phyloP scores from a whole-genome alignment of 1,140 invertebrate species.

The Brachionus rubens region DNA sequence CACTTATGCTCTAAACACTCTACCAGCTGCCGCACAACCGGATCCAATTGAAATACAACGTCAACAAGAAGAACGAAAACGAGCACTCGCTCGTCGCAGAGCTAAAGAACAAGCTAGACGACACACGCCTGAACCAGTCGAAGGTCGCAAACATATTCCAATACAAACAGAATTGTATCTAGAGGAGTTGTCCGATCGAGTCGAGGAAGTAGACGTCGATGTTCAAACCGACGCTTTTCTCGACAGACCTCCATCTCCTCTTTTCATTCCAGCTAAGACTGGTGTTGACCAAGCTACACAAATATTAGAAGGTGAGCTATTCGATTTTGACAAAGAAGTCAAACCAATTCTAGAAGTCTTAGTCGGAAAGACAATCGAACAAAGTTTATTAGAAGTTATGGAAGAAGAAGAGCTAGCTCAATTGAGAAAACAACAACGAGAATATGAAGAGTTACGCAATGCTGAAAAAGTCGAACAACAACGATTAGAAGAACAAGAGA shows the following conservation, averaged over 20 bases:
- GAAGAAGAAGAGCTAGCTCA: slow-evolving; percentile 66
- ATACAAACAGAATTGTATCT: slow-evolving; percentile 82
- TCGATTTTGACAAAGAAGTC: slow-evolving; percentile 81
- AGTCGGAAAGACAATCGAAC: slow-evolving; percentile 80
- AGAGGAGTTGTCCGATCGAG: slow-evolving; percentile 69
- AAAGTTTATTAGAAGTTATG: slow-evolving; percentile 73
- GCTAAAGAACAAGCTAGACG: slow-evolving; percentile 58
- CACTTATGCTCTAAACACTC: slow-evolving; percentile 68
- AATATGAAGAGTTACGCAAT: slow-evolving; percentile 70
- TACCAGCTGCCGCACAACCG: slow-evolving; percentile 62
- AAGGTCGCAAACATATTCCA: slow-evolving; percentile 74
- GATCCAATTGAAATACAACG: slow-evolving; percentile 61
- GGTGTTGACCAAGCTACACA: slow-evolving; percentile 77
- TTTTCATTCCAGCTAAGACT: slow-evolving; percentile 72
- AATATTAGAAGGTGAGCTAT: slow-evolving; percentile 75
- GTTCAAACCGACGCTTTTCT: slow-evolving; percentile 81
- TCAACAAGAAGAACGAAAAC: slow-evolving; percentile 57
- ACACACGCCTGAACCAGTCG: slow-evolving; percentile 63
- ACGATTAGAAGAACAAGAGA: slow-evolving; percentile 71
- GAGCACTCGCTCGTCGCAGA: slow-evolving; percentile 58
- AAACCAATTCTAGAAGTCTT: slow-evolving; percentile 79
- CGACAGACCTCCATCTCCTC: slow-evolving; percentile 71
- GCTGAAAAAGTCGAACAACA: slow-evolving; percentile 74
- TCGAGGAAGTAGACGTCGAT: slow-evolving; percentile 68
- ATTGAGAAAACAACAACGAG: slow-evolving; percentile 72